These are phyloP conservation scores for Ctenosaura bakeri DNA, from an alignment of 2,797 vertebrate species.

Conservation along the genomic window DNA sequence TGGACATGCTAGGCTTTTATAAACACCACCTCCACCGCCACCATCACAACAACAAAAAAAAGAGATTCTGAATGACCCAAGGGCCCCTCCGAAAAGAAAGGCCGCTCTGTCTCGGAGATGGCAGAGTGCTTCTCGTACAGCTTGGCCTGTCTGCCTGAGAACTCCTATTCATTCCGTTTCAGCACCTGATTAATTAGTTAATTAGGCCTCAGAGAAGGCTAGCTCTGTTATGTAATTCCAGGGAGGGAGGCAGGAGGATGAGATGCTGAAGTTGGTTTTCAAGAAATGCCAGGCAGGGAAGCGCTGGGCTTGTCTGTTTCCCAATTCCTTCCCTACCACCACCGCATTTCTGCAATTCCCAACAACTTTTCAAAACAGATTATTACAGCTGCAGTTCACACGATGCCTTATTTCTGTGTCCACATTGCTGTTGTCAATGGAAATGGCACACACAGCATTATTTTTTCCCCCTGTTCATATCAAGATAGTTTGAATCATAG, in stretches of 20 bases:
- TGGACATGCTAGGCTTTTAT: slow-evolving; percentile 18
- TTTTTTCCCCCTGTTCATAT: too few relatives aligned
- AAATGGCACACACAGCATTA: too few relatives aligned
- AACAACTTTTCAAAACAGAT: too few relatives aligned
- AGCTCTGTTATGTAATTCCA: slow-evolving; percentile 51
- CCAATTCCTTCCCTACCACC: neutral
- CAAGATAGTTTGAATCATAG: too few relatives aligned
- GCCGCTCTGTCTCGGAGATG: slow-evolving; percentile 63
- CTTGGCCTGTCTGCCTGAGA: slow-evolving; percentile 65
- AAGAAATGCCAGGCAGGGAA: slow-evolving; percentile 26
- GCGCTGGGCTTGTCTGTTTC: neutral
- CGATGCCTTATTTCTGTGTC: neutral
- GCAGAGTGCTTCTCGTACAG: slow-evolving; percentile 45
- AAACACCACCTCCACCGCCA: neutral
- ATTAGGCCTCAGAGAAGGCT: slow-evolving; percentile 65
- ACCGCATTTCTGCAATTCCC: neutral
- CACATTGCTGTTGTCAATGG: neutral
- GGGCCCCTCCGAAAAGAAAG: slow-evolving; percentile 53
- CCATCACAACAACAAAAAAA: neutral
- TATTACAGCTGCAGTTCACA: neutral
- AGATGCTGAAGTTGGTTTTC: slow-evolving; percentile 49
- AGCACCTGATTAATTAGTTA: slow-evolving; percentile 73
- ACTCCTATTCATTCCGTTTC: slow-evolving; percentile 62
- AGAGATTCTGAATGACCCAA: slow-evolving; percentile 8
- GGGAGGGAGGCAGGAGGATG: slow-evolving; percentile 47